Base-by-base conservation (phyloP, 2,797 vertebrate genomes). In the Mastacembelus armatus region DNA sequence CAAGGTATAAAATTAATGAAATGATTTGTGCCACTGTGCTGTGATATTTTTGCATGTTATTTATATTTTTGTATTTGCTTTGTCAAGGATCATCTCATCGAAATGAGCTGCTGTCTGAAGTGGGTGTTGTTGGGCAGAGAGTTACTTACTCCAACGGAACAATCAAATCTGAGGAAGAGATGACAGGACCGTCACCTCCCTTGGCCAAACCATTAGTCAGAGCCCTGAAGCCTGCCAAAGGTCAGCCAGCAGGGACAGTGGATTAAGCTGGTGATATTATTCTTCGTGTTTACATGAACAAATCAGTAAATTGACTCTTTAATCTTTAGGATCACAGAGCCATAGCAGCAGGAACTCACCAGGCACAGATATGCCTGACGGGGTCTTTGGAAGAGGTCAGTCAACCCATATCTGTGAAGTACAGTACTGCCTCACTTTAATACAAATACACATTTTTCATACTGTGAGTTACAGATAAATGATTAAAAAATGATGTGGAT, bases 311-410 rank as follows among this genome's bases (percentile, higher is more conserved):
- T 56, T 12, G 11, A 52, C 30, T 56, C 1, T 18, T 61, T 79
- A 3, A 56, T 32, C 50, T 57, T 50, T 32, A 94, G 93, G 78
- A 19, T 85, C 85, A 54, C 90, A 85, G 62, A 78, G 68, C 40
- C 75, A 80, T 47, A 81, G 66, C 77, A 86, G 64, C 45, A 87
- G 85, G 63, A 83, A 48, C 59, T 81, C 84, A 32, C 81, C 92
- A 30, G 86, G 84, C n/a, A 82, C 83, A 44, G 89, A 88, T 26
- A 86, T 94, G 63, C 61, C 93, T 48, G 96, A 96, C 69, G 96
- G 95, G 54, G 82, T 96, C 68, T 83, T 96, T 76, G 96, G 95
- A 73, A 95, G 93, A 96, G 96, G 96, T 98, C 84, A 74, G 87
- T 85, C 22, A 52, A 10, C 49, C 14, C 5, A 29, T 3, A 47